These are phyloP conservation scores for Muschampia plurimacula DNA, from an alignment of 2,888 invertebrate species.

Conservation along the genomic window DNA sequence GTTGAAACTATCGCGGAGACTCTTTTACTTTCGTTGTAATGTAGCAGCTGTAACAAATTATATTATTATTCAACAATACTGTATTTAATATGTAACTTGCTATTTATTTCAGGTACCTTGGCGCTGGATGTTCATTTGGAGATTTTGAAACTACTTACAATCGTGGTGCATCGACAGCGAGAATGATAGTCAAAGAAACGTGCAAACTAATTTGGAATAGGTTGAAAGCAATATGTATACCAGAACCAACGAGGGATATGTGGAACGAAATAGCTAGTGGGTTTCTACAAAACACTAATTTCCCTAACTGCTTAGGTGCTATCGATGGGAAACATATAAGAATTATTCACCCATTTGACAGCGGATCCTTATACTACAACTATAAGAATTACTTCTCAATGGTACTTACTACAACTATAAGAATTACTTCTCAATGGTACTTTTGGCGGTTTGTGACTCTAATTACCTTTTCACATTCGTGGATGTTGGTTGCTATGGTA, in stretches of 20 bases:
- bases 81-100: not conserved
- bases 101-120: slow-evolving; percentile 50
- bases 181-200: slow-evolving; percentile 49
- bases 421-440: slow-evolving; percentile 45
- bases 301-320: slow-evolving; percentile 50
- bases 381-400: slow-evolving; percentile 41
- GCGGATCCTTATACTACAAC: slow-evolving; percentile 46
- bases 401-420: slow-evolving; percentile 42
- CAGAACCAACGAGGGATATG: slow-evolving; percentile 47
- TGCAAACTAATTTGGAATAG: slow-evolving; percentile 48
- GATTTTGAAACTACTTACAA: slow-evolving; percentile 47
- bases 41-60: slow-evolving; percentile 47
- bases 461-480: slow-evolving; percentile 49
- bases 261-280: slow-evolving; percentile 47
- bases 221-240: slow-evolving; percentile 47
- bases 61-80: slow-evolving; percentile 17
- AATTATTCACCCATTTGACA: slow-evolving; percentile 45
- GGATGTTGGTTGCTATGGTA: slow-evolving; percentile 43
- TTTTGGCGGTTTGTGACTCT: slow-evolving; percentile 48
- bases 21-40: slow-evolving; percentile 42
- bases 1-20: slow-evolving; percentile 24
- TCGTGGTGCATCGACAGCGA: slow-evolving; percentile 44
- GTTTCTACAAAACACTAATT: slow-evolving; percentile 46
- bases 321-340: slow-evolving; percentile 45
- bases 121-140: slow-evolving; percentile 49